A percentile compares a stretch with the other conserved stretches of the same genome.
Evolutionary conservation across 2,797 vertebrate genomes (phyloP).

Genomic region (Enteromius viviparus): DNA sequence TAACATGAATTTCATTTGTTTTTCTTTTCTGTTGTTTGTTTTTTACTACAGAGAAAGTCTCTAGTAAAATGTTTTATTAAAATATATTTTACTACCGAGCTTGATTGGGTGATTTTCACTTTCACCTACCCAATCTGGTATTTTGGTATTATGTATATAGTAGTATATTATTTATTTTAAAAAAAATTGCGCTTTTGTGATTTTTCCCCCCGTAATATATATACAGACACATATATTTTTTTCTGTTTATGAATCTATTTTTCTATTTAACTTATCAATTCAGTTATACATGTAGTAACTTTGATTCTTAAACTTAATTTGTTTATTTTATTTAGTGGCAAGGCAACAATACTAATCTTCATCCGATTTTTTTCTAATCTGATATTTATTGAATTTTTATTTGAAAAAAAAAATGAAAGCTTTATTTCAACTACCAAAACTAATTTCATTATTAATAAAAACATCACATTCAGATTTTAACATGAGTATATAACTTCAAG

Average conservation of each 20-base stretch:
- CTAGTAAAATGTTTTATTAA: not conserved
- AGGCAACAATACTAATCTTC: not conserved
- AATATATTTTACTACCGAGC: not conserved
- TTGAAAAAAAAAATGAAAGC: too few relatives aligned
- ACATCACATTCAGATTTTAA: not conserved
- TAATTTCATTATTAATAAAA: not conserved
- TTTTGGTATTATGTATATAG: not conserved
- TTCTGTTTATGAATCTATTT: not conserved
- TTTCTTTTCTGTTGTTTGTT: not conserved
- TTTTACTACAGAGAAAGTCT: too few relatives aligned
- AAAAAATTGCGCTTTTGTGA: too few relatives aligned
- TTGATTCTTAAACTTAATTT: not conserved
- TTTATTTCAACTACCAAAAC: not conserved
- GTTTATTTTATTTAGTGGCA: not conserved
- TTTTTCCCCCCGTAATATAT: not conserved
- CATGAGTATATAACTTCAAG: not conserved
- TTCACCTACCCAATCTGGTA: not conserved
- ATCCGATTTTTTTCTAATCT: not conserved
- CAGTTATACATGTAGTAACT: not conserved
- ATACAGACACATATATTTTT: too few relatives aligned
- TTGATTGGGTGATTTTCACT: not conserved
- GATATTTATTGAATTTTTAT: not conserved
- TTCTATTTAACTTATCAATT: not conserved
- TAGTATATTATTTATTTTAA: not conserved
- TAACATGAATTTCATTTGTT: not conserved